Evolutionary conservation across 2,113 vertebrate species (phyloP).

Genomic region (Atherinomorus stipes): DNA sequence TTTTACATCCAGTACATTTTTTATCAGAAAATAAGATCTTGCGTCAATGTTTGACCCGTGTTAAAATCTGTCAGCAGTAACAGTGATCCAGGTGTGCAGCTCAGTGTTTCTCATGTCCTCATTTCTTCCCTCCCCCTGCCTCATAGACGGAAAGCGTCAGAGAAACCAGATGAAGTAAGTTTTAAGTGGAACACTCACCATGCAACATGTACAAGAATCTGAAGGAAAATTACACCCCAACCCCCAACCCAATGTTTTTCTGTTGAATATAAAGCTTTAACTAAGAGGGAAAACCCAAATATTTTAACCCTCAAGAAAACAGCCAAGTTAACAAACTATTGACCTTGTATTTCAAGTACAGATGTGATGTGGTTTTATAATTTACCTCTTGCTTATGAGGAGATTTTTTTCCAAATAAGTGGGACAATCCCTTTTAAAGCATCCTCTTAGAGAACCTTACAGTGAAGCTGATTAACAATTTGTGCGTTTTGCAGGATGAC

Average conservation of each 20-base stretch:
- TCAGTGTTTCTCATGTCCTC: conserved; percentile 10
- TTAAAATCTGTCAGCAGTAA: neutral
- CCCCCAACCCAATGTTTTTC: too few species aligned
- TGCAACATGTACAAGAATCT: neutral
- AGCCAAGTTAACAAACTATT: neutral
- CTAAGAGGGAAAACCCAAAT: neutral
- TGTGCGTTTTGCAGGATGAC: conserved; percentile 87
- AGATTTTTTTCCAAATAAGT: neutral
- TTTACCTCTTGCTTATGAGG: too few species aligned
- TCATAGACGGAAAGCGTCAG: conserved; percentile 96
- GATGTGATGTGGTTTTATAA: neutral
- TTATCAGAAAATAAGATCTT: neutral
- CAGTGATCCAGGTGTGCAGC: conserved; percentile 4
- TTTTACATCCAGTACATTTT: conserved; percentile 3
- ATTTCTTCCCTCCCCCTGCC: conserved; percentile 17
- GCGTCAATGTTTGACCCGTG: neutral
- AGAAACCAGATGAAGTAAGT: conserved; percentile 91
- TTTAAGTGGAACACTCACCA: neutral
- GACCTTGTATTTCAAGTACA: neutral
- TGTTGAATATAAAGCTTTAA: neutral
- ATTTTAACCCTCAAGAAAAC: neutral
- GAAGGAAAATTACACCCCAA: neutral
- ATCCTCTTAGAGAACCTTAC: neutral
- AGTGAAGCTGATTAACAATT: neutral
- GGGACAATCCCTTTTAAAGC: neutral